Percentiles rank a stretch among this genome's conserved stretches.
Conservation (phyloP, 2,888 invertebrate genomes). For the Pseudococcus viburni region DNA sequence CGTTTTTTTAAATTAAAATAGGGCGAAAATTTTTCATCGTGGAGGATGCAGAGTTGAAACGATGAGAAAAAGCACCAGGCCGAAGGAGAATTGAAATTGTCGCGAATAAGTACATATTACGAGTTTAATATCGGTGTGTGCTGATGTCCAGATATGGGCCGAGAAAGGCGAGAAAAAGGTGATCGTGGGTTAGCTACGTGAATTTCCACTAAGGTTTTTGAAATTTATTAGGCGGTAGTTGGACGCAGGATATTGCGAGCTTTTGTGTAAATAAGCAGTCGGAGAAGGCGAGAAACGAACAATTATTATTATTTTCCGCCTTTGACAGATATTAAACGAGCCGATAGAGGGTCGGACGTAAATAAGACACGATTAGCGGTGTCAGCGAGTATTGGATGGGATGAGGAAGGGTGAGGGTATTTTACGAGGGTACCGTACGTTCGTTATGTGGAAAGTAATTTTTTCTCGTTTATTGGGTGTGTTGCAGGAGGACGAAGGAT, state of each 20-base stretch:
- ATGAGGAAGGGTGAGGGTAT: neutral
- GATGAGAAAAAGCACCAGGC: neutral
- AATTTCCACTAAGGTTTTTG: neutral
- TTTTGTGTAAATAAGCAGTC: constrained; percentile 37
- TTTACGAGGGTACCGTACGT: neutral
- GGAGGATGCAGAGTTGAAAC: neutral
- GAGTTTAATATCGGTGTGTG: constrained; percentile 42
- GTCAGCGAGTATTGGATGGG: neutral
- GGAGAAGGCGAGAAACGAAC: constrained; percentile 38
- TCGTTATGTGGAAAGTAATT: neutral
- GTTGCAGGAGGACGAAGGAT: neutral
- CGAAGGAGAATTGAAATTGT: constrained; percentile 3
- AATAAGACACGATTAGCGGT: constrained; percentile 35
- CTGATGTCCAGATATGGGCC: neutral
- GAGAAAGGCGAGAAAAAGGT: neutral
- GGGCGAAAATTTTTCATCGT: neutral
- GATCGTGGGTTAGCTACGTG: neutral
- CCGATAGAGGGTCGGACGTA: constrained; percentile 12
- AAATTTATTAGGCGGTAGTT: constrained; percentile 48
- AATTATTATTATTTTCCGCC: constrained; percentile 48
- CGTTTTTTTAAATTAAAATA: constrained; percentile 26
- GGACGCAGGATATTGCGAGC: constrained; percentile 51
- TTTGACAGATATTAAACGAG: constrained; percentile 55
- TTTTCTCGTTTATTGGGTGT: constrained; percentile 1
- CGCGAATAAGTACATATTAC: constrained; percentile 38